A percentile compares a stretch with the other conserved stretches of the same genome.
Evolutionary conservation across 2,113 vertebrate genomes (phyloP).

Genomic region (Poicephalus meyeri): DNA sequence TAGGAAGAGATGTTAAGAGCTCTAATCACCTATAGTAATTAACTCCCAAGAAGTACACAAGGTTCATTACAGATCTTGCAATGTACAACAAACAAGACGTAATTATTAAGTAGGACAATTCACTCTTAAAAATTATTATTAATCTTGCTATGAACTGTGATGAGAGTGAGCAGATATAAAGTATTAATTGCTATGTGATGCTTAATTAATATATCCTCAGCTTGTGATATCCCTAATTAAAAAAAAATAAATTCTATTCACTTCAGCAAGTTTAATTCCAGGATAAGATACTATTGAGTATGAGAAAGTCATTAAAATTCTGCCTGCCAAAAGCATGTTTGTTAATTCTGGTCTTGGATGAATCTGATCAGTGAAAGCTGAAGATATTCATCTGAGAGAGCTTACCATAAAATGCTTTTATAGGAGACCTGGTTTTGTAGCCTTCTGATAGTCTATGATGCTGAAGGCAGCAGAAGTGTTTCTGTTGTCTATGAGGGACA

Average conservation of each 20-base stretch:
- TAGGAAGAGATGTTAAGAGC: neutral
- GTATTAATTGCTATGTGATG: neutral
- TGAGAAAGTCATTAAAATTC: neutral
- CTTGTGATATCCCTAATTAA: conserved; percentile 3
- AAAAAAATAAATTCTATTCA: neutral
- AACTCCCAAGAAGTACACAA: neutral
- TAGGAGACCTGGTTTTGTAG: neutral
- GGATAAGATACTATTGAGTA: neutral
- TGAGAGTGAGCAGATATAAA: neutral
- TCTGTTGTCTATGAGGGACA: neutral
- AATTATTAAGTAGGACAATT: neutral
- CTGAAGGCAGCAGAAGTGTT: neutral
- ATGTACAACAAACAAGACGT: neutral
- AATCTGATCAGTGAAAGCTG: neutral
- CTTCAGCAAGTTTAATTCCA: neutral
- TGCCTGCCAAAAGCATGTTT: neutral
- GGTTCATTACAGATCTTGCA: neutral
- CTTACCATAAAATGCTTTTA: neutral
- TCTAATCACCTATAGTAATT: neutral
- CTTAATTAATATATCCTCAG: neutral
- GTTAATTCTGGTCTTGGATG: neutral
- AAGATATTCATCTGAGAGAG: neutral
- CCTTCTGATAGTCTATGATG: neutral
- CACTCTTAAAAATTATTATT: neutral
- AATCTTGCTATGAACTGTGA: neutral